Base-by-base conservation (phyloP, 2,113 vertebrate genomes). In the Agelaius tricolor region DNA sequence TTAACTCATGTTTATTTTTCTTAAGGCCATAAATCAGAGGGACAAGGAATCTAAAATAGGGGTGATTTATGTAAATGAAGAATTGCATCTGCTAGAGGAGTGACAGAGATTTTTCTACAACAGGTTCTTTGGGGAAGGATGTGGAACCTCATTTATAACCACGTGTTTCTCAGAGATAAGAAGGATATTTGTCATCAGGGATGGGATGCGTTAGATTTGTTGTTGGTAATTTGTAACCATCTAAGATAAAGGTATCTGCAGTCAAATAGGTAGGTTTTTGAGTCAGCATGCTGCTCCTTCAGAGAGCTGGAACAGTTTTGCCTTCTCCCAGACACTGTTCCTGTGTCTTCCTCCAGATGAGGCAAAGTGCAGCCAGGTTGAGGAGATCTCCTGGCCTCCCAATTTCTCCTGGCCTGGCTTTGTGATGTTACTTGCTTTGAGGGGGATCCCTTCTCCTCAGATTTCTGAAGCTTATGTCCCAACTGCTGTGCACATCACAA, bases 1-100 rank as follows among this genome's bases (percentile, higher is more conserved):
- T 93, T 80, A 72, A 78, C 39, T 94, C 13, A 1, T 86, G 61
- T 86, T 95, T 95, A 31, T 92, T 94, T 92, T 94, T 75, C 74
- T 90, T 91, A 65, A 84, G 89, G 31, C 55, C 47, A 22, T 96
- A 77, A 94, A 95, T 96, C 83, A 83, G 65, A 68, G 61, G 68
- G 72, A 93, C 57, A 72, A 55, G 83, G 57, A 71, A 84, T 86
- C 44, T 88, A 57, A 83, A 96, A 30, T 22, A 78, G 75, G 90
- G 33, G n/a, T 26, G 33, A 57, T 90, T 86, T 86, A 63, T 90
- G 82, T 83, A 80, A 93, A 83, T 65, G 28, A 90, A 86, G 68
- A 90, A 63, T 41, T 86, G 65, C 61, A 89, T 52, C 65, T 78
- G 39, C 75, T 55, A 68, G 59, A 80, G 52, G 35, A 88, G 47